Evolutionary conservation across 2,797 vertebrate species (phyloP).

Genomic region (Ceryle rudis): DNA sequence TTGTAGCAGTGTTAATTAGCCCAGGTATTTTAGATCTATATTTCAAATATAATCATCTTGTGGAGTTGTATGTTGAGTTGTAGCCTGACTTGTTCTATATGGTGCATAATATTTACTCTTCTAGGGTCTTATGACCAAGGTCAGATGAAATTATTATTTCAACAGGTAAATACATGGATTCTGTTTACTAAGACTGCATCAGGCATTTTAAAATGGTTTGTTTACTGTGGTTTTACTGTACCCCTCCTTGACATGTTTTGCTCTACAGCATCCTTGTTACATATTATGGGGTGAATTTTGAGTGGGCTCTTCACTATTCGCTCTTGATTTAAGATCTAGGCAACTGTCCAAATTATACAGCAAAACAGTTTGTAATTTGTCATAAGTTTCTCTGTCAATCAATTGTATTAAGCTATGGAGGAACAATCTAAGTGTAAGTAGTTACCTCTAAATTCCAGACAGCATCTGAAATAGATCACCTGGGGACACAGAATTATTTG

Average conservation of each 20-base stretch:
- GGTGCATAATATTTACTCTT: background rate
- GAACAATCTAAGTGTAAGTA: background rate
- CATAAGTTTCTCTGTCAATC: background rate
- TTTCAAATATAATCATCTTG: background rate
- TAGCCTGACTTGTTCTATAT: background rate
- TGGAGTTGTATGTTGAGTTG: background rate
- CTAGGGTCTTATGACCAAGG: background rate
- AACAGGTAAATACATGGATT: background rate
- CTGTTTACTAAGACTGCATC: background rate
- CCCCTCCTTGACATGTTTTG: background rate
- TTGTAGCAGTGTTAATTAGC: background rate
- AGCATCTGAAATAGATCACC: constrained; percentile 34
- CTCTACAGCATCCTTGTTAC: background rate
- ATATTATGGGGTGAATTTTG: background rate
- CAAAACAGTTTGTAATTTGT: background rate
- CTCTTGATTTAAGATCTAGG: background rate
- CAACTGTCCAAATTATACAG: background rate
- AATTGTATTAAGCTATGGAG: background rate
- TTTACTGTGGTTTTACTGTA: background rate
- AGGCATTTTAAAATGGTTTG: background rate
- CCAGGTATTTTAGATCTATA: background rate
- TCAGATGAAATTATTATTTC: background rate
- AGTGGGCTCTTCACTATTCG: background rate
- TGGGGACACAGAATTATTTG: background rate
- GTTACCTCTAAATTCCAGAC: constrained; percentile 6